phyloP scores from a whole-genome alignment of 2,113 vertebrate genomes.

The Neolamprologus devosi region DNA sequence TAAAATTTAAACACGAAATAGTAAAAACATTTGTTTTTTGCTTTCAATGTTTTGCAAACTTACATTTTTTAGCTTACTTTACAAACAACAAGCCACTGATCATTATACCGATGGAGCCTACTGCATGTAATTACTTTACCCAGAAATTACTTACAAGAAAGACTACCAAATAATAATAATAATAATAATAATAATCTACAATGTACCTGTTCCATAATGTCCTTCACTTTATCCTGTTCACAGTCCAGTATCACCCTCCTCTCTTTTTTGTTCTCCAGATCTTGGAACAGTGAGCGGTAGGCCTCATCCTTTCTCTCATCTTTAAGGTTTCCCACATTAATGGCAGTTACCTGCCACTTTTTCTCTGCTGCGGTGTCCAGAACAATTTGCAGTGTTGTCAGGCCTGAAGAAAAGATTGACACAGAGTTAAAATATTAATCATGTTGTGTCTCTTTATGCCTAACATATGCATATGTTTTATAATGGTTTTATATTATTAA shows the following conservation, averaged over 20 bases:
- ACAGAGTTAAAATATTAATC: background rate
- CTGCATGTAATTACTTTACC: background rate
- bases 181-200: background rate
- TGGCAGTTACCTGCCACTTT: conserved; percentile 99
- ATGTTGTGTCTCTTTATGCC: background rate
- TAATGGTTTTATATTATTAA: fast-evolving
- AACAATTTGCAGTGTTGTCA: conserved; percentile 94
- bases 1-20: background rate
- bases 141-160: fast-evolving
- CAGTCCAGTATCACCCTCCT: conserved; percentile 95
- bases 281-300: conserved; percentile 94
- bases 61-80: background rate
- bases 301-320: conserved; percentile 98
- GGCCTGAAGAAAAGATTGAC: conserved; percentile 64
- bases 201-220: conserved; percentile 96
- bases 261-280: conserved; percentile 96
- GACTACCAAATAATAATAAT: background rate
- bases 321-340: conserved; percentile 98
- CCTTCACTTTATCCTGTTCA: conserved; percentile 97
- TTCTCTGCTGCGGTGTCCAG: conserved; percentile 94
- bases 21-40: background rate
- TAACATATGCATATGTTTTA: background rate
- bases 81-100: background rate
- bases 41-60: background rate
- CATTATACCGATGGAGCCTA: background rate